Evolutionary conservation across 1,140 invertebrate genomes (phyloP), one percentile per base, ranked within the genome.

Genomic region (Lepidostoma basale): DNA sequence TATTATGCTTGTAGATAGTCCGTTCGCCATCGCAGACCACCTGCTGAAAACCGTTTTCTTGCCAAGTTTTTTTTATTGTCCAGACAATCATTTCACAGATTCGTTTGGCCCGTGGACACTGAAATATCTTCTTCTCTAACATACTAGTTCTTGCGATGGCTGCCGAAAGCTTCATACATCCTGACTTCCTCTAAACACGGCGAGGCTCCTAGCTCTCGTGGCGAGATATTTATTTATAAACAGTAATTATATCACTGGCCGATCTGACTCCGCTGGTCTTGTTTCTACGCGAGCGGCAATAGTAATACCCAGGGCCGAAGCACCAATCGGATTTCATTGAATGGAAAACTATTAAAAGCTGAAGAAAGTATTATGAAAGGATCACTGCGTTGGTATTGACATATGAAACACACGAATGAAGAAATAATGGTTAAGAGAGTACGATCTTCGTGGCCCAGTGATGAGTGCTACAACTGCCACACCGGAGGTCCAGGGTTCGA

Each of bases 201-300:
- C 49, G 26, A 28, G 18, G 2, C 12, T 30, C 33, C 49, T 30
- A 4, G 25, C 16, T 12, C 23, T 14, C 4, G 0, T 4, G 14
- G 16, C 26, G 16, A 56, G 14, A 56, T 56, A 33, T 56, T 33
- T 59, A 59, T 59, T 59, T 59, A 59, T 59, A 56, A 52, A 56
- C 52, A 3, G 30, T 9, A 59, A 39, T 59, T 59, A 59, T 59
- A 59, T 59, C 56, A 59, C 33, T 42, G 39, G 36, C 56, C 33
- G 56, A 40, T 59, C 42, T 59, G 42, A 59, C 56, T 59, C n/a
- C 14, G 18, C 56, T 59, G 20, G 56, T 23, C 56, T 20, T 59
- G 56, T 59, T 59, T 18, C 56, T 22, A n/a, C 20, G 49, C 49
- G 33, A 56, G 26, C 28, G 8, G 52, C 20, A 56, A 56, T 33